Base-by-base conservation (phyloP, 2,888 invertebrate species). In the Trypoxylon attenuatum region DNA sequence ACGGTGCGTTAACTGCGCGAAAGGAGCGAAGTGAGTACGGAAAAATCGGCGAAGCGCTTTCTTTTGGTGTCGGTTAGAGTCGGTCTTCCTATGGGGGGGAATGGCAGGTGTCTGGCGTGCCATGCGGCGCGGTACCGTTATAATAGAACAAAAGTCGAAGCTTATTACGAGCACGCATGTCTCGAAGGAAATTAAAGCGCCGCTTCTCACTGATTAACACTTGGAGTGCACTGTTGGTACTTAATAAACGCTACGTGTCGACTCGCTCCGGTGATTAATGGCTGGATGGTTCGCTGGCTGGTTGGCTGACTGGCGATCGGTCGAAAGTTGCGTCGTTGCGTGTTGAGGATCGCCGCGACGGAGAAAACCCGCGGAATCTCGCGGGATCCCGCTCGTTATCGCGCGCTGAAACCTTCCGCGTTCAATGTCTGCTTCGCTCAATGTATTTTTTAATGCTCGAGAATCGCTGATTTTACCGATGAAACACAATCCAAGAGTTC, bases 201-300 rank as follows among this genome's bases (percentile, higher is more conserved):
- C 58, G 55, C 50, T 65, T 57, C 65, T 50, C 65, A 50, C 58
- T 69, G 69, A 69, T 71, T 66, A 71, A 69, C 66, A 69, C 61
- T 66, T 58, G 52, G 52, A 50, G 60, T 29, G 43, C 15, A 55
- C 22, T 39, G 56, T 59, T 58, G 61, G 57, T 66, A 57, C 66
- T 71, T 71, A 66, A 66, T 71, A 71, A 71, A 71, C 69, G 69
- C 60, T 71, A 72, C 73, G 76, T 62, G 65, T 69, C 63, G 49
- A 59, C 57, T 63, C 46, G 59, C 60, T 53, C 43, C 66, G 49
- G 62, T 79, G 77, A 81, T 81, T 80, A 79, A 80, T 78, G 71
- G 46, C 33, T n/a, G n/a, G n/a, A n/a, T n/a, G n/a, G n/a, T n/a
- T n/a, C n/a, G n/a, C n/a, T n/a, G n/a, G n/a, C n/a, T n/a, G n/a